Base-by-base conservation (phyloP, 2,888 invertebrate genomes). In the Loripinus fragilis region DNA sequence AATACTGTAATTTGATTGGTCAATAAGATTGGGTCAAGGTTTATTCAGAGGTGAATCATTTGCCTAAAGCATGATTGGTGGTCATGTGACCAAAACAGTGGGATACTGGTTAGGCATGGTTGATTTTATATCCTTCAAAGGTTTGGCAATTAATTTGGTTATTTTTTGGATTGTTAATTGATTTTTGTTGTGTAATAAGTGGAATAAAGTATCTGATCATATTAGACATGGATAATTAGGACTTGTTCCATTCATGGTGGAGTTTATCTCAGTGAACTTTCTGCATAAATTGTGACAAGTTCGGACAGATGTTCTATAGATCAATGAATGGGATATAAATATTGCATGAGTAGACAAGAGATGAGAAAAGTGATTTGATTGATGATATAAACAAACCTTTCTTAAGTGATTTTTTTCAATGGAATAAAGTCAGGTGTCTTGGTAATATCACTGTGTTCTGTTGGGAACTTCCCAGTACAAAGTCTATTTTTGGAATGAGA, bases 31-130 rank as follows among this genome's bases (percentile, higher is more conserved):
- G 83, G 86, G 86, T 88, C 86, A 89, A 86, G 87, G 85, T 79
- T 78, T 79, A 76, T 77, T 69, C 10, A 71, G 74, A 79, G 83
- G 87, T 87, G 87, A 88, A 89, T 89, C 87, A 87, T 83, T 78
- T 85, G 83, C 80, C 70, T 72, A 66, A 66, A 80, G 85, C 85
- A 85, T 86, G 87, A 84, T 83, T 76, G 85, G 55, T 74, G 70
- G 90, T 91, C 90, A 91, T 88, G 86, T 90, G 90, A 91, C 85
- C 87, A 88, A 88, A 90, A 90, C 89, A 89, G 86, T 86, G 88
- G 85, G 86, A 85, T 77, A 55, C 41, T 45, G 67, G 50, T 78
- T 80, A 81, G 81, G 81, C 84, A 84, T 84, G 84, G 81, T 78
- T 77, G 81, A 71, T 74, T 80, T 74, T 71, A 72, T 81, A 75